Base-by-base conservation (phyloP, 2,113 vertebrate species). In the Hylia prasina region DNA sequence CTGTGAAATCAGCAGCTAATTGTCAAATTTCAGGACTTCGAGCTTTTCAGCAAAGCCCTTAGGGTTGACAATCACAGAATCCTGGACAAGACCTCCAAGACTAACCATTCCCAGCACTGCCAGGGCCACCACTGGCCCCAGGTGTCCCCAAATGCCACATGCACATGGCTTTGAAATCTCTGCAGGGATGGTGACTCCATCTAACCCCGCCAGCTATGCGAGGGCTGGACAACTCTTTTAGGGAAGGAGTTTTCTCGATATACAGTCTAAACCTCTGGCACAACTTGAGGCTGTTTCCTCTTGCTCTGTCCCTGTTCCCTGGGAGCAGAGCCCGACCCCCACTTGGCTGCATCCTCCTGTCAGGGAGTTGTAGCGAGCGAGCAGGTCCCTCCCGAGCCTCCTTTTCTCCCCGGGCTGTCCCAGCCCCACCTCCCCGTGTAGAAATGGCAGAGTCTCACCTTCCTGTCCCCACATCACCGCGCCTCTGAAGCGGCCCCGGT, bases 401-500 rank as follows among this genome's bases (percentile, higher is more conserved):
- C 13, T 47, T 60, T 35, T 12, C 11, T 37, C 33, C 27, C 15
- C 14, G 0, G n/a, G n/a, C 48, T 44, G 50, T 33, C 58, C 27
- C 57, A 31, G 42, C 8, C 7, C 10, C 48, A 27, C 6, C 11
- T 30, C 28, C 21, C 37, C 18, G 15, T 16, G 44, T 23, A 39
- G 68, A 50, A 57, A 13, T 2, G 31, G 8, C 76, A 58, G 15
- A 20, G 3, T 2, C 69, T 89, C 61, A 89, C 78, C 69, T 12
- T 58, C 16, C n/a, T 14, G 16, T 15, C 9, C 45, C 3, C 15
- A 3, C 23, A 30, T 17, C 40, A 6, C 24, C 10, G 7, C 54
- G 2, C 42, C 9, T 10, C 25, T 2, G 25, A 7, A 27, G 31
- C 18, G 3, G 17, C 48, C 30, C 5, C 30, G 7, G 1, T n/a